phyloP scores from a whole-genome alignment of 2,888 invertebrate species.

The Coecobrya sp. region DNA sequence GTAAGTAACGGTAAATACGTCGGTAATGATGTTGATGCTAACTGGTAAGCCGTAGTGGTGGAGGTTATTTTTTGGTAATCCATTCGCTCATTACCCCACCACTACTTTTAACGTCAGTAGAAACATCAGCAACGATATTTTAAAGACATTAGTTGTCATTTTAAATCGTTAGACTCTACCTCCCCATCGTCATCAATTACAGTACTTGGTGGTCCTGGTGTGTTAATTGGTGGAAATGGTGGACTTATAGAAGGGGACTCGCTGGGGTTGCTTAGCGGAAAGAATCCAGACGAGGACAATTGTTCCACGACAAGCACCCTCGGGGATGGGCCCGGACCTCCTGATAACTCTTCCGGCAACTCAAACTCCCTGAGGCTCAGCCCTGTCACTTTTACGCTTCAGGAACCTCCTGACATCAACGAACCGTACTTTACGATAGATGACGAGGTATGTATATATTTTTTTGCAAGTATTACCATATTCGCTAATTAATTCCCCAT shows the following conservation, averaged over 20 bases:
- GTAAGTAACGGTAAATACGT: not conserved
- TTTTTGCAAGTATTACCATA: no score
- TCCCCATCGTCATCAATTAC: conserved; percentile 46
- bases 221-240: conserved; percentile 32
- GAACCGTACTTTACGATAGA: conserved; percentile 78
- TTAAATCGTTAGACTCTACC: conserved; percentile 27
- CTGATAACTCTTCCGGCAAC: conserved; percentile 82
- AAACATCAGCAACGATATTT: not conserved
- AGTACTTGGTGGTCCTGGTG: conserved; percentile 53
- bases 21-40: not conserved
- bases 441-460: conserved; percentile 74
- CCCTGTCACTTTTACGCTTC: conserved; percentile 86
- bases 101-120: not conserved
- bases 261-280: conserved; percentile 80
- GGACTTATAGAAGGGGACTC: conserved; percentile 80
- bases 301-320: conserved; percentile 86
- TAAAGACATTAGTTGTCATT: conserved; percentile 25
- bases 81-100: not conserved
- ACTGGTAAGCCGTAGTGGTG: not conserved
- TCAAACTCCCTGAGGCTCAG: conserved; percentile 84
- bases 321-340: conserved; percentile 85
- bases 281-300: conserved; percentile 85
- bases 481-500: not conserved
- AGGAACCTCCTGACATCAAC: conserved; percentile 84
- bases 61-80: not conserved